Evolutionary conservation across 2,113 vertebrate genomes (phyloP).

Genomic region (Lipophrys pholis): DNA sequence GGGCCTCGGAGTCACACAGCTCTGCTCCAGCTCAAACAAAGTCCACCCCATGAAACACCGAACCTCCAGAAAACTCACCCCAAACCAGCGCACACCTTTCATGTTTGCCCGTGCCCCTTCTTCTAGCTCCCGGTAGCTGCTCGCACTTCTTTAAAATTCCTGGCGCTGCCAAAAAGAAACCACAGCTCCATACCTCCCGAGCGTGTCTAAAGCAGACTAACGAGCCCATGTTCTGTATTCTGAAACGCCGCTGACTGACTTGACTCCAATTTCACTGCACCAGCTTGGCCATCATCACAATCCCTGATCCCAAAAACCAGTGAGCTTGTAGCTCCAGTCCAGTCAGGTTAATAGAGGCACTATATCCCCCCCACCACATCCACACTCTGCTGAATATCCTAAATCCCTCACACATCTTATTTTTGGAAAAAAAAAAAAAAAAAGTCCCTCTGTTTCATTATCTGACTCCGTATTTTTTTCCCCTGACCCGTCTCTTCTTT

Average conservation of each 20-base stretch:
- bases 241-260: slow-evolving; percentile 20
- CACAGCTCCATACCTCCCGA: slow-evolving; percentile 39
- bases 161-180: slow-evolving; percentile 27
- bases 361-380: slow-evolving; percentile 9
- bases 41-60: slow-evolving; percentile 12
- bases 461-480: not conserved
- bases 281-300: slow-evolving; percentile 28
- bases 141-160: slow-evolving; percentile 40
- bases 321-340: slow-evolving; percentile 19
- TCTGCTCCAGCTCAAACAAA: slow-evolving; percentile 20
- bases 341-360: slow-evolving; percentile 31
- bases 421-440: not conserved
- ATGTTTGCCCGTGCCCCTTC: slow-evolving; percentile 24
- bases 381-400: not conserved
- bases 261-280: slow-evolving; percentile 35
- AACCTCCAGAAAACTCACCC: slow-evolving; percentile 15
- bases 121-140: slow-evolving; percentile 16
- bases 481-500: not conserved
- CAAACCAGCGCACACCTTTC: slow-evolving; percentile 3
- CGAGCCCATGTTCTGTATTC: slow-evolving; percentile 16
- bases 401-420: not conserved
- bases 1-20: slow-evolving; percentile 5
- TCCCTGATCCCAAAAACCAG: slow-evolving; percentile 15
- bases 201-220: slow-evolving; percentile 36
- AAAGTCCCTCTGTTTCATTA: not conserved